A percentile compares a stretch with the other conserved stretches of the same genome.
These are phyloP conservation scores for Allobates femoralis DNA, from an alignment of 2,797 vertebrate species.

Conservation along the genomic window DNA sequence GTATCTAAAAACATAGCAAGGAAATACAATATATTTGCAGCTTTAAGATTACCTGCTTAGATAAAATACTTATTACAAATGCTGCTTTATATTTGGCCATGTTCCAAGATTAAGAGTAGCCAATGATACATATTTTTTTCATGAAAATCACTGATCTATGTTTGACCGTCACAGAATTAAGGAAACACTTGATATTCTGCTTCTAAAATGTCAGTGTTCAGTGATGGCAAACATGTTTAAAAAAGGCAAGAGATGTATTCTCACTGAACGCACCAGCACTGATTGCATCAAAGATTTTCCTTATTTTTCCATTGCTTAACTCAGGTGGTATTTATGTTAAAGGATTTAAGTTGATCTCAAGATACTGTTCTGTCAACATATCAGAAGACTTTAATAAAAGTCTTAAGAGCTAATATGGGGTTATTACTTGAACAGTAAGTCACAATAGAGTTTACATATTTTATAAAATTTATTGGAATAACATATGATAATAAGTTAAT, in stretches of 20 bases:
- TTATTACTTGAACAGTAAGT: slow-evolving; percentile 58
- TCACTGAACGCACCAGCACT: slow-evolving; percentile 50
- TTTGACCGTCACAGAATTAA: slow-evolving; percentile 56
- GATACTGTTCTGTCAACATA: slow-evolving; percentile 57
- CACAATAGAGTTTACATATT: slow-evolving; percentile 22
- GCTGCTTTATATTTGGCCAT: slow-evolving; percentile 16
- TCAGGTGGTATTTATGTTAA: slow-evolving; percentile 54
- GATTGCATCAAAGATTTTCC: slow-evolving; percentile 56
- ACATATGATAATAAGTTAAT: not conserved
- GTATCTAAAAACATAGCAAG: not conserved
- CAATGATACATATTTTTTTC: slow-evolving; percentile 55
- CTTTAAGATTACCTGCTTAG: not conserved
- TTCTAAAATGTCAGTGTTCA: slow-evolving; percentile 63
- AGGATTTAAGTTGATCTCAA: slow-evolving; percentile 64
- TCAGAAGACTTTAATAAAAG: slow-evolving; percentile 61
- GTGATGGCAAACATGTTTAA: slow-evolving; percentile 58
- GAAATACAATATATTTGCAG: not conserved
- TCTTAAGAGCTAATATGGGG: slow-evolving; percentile 58
- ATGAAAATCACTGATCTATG: slow-evolving; percentile 63
- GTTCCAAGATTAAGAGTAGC: slow-evolving; percentile 38
- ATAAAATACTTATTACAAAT: not conserved
- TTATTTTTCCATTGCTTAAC: slow-evolving; percentile 60
- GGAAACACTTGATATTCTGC: slow-evolving; percentile 54
- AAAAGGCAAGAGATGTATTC: slow-evolving; percentile 56
- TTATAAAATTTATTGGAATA: slow-evolving; percentile 29